These are phyloP conservation scores for Chymomyza amoena DNA, from an alignment of 2,888 invertebrate species.

Conservation along the genomic window DNA sequence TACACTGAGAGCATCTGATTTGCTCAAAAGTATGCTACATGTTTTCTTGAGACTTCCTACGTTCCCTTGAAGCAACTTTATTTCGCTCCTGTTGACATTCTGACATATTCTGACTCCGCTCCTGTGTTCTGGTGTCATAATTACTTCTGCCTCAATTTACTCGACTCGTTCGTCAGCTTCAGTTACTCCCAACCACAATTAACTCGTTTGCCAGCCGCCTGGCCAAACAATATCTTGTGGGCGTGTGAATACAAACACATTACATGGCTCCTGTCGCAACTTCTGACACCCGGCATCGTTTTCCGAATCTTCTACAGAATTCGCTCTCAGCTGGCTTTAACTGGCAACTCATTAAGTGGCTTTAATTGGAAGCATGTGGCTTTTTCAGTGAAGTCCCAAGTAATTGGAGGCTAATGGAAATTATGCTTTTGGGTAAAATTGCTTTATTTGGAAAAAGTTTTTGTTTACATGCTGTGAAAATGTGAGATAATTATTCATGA, in stretches of 20 bases:
- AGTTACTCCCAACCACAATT: background rate
- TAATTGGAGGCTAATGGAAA: background rate
- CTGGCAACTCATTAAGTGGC: background rate
- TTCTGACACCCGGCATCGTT: background rate
- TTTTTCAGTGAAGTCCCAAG: background rate
- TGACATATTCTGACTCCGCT: no score
- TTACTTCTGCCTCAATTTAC: conserved; percentile 47
- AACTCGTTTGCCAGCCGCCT: conserved; percentile 1
- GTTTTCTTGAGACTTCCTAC: no score
- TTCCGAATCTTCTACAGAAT: background rate
- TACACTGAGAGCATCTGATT: no score
- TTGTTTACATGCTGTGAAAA: background rate
- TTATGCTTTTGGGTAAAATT: background rate
- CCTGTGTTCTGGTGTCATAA: conserved; percentile 13
- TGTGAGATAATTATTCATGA: background rate
- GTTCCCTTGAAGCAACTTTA: no score
- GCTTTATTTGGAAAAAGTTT: no score
- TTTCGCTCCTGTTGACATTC: no score
- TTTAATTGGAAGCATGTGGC: background rate
- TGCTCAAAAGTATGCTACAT: no score
- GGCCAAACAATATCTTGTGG: background rate
- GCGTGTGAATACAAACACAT: conserved; percentile 8
- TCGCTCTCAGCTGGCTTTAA: background rate
- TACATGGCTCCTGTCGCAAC: background rate
- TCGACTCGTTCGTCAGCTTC: conserved; percentile 36